Evolutionary conservation across 2,797 vertebrate genomes (phyloP).

Genomic region (Sebastes cheni): DNA sequence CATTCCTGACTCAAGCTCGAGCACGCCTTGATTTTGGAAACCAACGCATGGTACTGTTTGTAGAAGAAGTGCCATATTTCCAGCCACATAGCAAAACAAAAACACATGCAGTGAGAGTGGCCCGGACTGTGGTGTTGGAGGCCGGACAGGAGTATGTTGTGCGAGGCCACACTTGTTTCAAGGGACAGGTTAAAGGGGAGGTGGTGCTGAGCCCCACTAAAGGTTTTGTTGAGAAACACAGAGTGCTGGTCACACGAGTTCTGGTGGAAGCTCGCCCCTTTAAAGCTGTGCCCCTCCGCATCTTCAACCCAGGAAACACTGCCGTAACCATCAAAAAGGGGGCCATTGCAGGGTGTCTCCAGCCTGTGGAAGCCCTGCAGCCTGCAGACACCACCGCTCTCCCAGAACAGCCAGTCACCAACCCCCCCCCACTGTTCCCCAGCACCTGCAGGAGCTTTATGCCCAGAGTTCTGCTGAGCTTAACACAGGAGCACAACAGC

Average conservation of each 20-base stretch:
- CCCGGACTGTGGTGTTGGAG: background rate
- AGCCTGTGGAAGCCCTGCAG: too few relatives aligned
- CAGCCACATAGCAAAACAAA: too few relatives aligned
- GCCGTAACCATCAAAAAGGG: background rate
- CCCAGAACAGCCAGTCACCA: too few relatives aligned
- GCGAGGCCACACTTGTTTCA: background rate
- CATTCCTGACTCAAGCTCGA: background rate
- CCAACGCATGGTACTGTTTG: background rate
- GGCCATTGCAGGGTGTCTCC: too few relatives aligned
- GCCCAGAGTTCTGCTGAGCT: too few relatives aligned
- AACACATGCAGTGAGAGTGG: too few relatives aligned
- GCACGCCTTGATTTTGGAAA: slow-evolving; percentile 8
- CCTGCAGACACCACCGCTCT: too few relatives aligned
- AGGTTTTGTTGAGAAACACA: slow-evolving; percentile 28
- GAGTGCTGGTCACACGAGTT: background rate
- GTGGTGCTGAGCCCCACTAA: slow-evolving; percentile 28
- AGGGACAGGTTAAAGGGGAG: background rate
- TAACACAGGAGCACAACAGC: too few relatives aligned
- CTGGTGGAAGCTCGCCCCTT: background rate
- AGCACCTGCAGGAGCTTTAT: too few relatives aligned
- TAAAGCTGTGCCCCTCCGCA: background rate
- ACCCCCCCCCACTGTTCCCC: too few relatives aligned
- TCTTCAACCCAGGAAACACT: slow-evolving; percentile 25
- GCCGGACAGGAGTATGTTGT: slow-evolving; percentile 1
- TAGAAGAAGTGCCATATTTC: background rate